These are phyloP conservation scores for Cabera pusaria DNA, from an alignment of 2,888 invertebrate species.

Conservation along the genomic window DNA sequence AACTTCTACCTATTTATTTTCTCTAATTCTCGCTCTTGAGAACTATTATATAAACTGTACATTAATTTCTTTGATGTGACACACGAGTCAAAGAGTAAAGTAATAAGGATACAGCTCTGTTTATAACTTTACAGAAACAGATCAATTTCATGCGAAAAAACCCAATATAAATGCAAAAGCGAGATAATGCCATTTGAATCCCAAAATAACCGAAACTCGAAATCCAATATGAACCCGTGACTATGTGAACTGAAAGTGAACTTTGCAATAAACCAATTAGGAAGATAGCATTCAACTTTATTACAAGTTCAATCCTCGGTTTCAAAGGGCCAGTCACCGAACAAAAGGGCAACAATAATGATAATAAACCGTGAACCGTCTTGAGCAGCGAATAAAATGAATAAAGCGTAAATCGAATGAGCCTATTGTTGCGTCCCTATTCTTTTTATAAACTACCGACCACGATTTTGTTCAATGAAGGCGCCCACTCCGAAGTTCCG, in stretches of 20 bases:
- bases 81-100: too few species aligned
- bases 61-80: too few species aligned
- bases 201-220: conserved; percentile 8
- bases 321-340: conserved; percentile 38
- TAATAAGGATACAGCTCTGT: too few species aligned
- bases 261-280: conserved; percentile 34
- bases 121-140: too few species aligned
- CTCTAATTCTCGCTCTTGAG: too few species aligned
- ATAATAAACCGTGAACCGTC: conserved; percentile 46
- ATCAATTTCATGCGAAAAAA: too few species aligned
- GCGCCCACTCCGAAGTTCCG: conserved; percentile 55
- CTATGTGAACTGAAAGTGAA: conserved; percentile 16
- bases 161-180: too few species aligned
- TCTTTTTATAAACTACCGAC: conserved; percentile 60
- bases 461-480: conserved; percentile 56
- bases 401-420: conserved; percentile 64
- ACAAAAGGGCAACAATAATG: conserved; percentile 51
- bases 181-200: neutral
- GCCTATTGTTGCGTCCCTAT: conserved; percentile 51
- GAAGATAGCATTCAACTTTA: conserved; percentile 35
- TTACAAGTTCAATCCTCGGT: conserved; percentile 36
- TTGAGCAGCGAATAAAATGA: conserved; percentile 45
- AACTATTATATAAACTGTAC: too few species aligned
- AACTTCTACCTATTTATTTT: too few species aligned
- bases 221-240: conserved; percentile 13